Conservation (phyloP, 2,888 invertebrate genomes). For the Tetragnatha montana region DNA sequence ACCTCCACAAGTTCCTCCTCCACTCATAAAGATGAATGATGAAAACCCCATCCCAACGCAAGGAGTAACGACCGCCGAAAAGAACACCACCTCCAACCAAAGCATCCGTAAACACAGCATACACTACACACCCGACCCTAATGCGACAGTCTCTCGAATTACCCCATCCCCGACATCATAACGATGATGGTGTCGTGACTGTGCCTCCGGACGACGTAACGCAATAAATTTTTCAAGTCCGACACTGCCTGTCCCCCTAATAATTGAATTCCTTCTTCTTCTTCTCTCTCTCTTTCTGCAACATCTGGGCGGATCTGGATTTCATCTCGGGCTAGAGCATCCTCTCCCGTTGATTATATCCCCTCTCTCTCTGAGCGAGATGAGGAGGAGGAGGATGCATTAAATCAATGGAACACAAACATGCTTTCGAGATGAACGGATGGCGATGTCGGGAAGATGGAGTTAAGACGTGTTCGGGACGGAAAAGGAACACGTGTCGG, state of each 20-base stretch:
- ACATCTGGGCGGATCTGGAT: constrained; percentile 56
- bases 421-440: constrained; percentile 61
- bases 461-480: constrained; percentile 31
- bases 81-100: background rate
- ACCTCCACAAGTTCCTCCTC: background rate
- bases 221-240: constrained; percentile 50
- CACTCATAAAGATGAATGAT: background rate
- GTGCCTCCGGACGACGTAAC: constrained; percentile 12
- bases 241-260: constrained; percentile 15
- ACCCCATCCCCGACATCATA: constrained; percentile 9
- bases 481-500: background rate
- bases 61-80: background rate
- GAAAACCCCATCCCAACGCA: background rate
- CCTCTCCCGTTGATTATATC: constrained; percentile 49
- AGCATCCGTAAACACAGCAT: background rate
- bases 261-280: constrained; percentile 43
- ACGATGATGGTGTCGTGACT: background rate
- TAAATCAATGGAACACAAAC: constrained; percentile 66
- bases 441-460: constrained; percentile 12
- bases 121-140: background rate
- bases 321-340: constrained; percentile 30
- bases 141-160: background rate
- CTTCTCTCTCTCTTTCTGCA: background rate
- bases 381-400: constrained; percentile 39
- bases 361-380: background rate